phyloP scores from a whole-genome alignment of 1,140 invertebrate species.

The Globodera rostochiensis region DNA sequence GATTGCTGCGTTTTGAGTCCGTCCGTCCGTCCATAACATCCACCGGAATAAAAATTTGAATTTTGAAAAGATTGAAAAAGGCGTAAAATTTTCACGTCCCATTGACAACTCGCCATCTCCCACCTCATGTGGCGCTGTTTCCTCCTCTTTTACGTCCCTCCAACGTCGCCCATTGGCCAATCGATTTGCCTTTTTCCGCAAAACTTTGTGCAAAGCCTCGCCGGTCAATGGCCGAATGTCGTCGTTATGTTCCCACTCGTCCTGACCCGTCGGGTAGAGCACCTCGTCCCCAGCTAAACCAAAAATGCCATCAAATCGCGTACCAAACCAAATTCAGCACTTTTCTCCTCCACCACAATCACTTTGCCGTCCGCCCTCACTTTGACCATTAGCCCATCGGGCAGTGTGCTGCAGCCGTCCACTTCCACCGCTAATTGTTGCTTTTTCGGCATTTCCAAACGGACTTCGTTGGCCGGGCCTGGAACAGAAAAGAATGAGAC shows the following conservation, averaged over 20 bases:
- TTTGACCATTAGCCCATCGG: slow-evolving; percentile 48
- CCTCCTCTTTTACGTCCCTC: slow-evolving; percentile 1
- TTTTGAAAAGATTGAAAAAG: no score
- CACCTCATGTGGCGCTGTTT: not conserved
- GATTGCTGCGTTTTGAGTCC: no score
- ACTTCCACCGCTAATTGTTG: slow-evolving; percentile 20
- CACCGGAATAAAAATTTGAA: no score
- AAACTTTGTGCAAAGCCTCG: slow-evolving; percentile 3
- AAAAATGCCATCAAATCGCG: not conserved
- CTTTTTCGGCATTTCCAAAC: slow-evolving; percentile 29
- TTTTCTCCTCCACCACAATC: slow-evolving; percentile 43
- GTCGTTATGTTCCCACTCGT: slow-evolving; percentile 17
- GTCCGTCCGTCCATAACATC: no score
- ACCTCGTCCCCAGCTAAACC: slow-evolving; percentile 19
- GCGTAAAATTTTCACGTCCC: no score
- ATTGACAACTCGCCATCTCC: no score
- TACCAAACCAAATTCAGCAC: slow-evolving; percentile 7
- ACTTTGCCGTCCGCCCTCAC: slow-evolving; percentile 42
- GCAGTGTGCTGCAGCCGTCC: slow-evolving; percentile 50
- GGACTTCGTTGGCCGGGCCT: slow-evolving; percentile 43
- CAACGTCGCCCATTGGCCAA: not conserved
- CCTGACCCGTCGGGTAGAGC: slow-evolving; percentile 16
- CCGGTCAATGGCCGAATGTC: slow-evolving; percentile 17
- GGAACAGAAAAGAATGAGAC: slow-evolving; percentile 1
- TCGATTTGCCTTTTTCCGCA: slow-evolving; percentile 2